Base-by-base conservation (phyloP, 2,888 invertebrate species). In the Camponotus fellah region DNA sequence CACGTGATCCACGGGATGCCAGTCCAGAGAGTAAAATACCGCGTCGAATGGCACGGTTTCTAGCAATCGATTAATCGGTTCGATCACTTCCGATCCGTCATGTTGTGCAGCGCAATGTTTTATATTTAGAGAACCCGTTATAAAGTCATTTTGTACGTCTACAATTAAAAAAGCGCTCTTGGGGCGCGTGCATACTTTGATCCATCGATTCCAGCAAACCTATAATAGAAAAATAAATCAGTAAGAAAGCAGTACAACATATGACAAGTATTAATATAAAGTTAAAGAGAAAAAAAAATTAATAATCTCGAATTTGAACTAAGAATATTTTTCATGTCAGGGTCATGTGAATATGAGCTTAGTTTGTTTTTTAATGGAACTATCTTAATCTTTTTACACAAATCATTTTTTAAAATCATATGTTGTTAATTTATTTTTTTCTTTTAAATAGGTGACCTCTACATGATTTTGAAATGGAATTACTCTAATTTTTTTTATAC, bases 111-210 rank as follows among this genome's bases (percentile, higher is more conserved):
- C 98, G 95, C 99, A 99, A 93, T 98, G 97, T 95, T 97, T 98
- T 93, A 99, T 98, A 95, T 99, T 98, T 91, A 99, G 96, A 9
- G 98, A 98, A 64, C 99, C 99, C 80, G 97, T 97, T 94, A 99
- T 99, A 95, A 99, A 99, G 95, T 99, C 99, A 95, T 99, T 99
- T 96, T 99, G 99, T 43, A 99, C 99, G 95, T 99, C 99, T 87
- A 99, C 98, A 85, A 99, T 97, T 87, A 99, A 96, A 94, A 99
- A 97, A 37, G 98, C 99, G 94, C 97, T 97, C 89, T 97, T 97
- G 26, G 98, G 98, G 79, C 98, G 97, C 3, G 94, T 94, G 87
- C 94, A 94, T 92, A 97, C 97, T 96, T 98, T 98, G 87, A 98
- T 98, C 98, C 98, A 98, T 92, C 97, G 97, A 95, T 98, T 97